phyloP scores from a whole-genome alignment of 2,113 vertebrate genomes.

The Indri indri region DNA sequence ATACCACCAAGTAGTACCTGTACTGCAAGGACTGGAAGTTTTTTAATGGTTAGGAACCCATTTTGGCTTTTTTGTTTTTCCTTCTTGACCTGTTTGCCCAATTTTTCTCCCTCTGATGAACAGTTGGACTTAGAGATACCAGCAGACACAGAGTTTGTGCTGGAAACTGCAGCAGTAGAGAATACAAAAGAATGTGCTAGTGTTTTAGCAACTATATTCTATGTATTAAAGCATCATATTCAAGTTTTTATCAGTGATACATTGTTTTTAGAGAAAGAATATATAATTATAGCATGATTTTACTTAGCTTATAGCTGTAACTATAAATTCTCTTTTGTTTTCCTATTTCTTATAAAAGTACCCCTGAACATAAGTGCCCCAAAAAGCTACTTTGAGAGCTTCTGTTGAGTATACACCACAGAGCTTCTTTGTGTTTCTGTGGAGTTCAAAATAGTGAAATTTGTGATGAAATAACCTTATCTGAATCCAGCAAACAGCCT shows the following conservation, averaged over 20 bases:
- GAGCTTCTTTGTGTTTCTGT: neutral
- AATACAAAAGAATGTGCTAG: neutral
- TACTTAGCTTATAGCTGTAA: neutral
- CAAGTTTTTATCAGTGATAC: neutral
- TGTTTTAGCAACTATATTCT: neutral
- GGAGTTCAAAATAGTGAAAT: neutral
- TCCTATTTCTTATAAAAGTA: neutral
- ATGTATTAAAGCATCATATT: neutral
- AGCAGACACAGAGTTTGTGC: neutral
- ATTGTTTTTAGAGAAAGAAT: neutral
- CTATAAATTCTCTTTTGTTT: neutral
- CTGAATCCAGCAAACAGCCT: neutral
- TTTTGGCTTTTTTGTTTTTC: neutral
- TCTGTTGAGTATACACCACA: neutral
- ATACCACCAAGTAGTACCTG: neutral
- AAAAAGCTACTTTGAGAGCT: neutral
- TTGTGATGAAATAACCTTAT: neutral
- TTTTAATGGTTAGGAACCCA: neutral
- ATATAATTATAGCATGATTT: neutral
- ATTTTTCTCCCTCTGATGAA: neutral
- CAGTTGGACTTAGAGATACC: neutral
- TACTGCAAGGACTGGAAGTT: neutral
- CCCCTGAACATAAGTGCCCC: neutral
- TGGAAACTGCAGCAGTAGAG: neutral
- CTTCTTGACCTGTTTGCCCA: neutral